Base-by-base conservation (phyloP, 2,113 vertebrate species). In the Lepus timidus region DNA sequence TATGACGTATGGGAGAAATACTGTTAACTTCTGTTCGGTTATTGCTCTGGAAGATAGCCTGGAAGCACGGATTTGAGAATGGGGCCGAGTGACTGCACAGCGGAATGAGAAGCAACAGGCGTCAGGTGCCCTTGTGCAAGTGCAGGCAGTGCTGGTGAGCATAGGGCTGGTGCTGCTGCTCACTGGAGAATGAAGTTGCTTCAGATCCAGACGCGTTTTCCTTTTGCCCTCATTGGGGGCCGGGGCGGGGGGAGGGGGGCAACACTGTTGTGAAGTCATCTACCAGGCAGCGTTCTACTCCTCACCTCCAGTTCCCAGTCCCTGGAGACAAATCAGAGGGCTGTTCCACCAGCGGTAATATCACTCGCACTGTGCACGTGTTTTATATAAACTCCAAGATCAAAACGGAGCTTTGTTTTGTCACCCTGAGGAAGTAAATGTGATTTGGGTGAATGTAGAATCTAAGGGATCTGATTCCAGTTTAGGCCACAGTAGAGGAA, bases 401-500 rank as follows among this genome's bases (percentile, higher is more conserved):
- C 5, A 44, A 74, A 92, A 52, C 80, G 51, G 27, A 20, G 51
- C 36, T 33, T 71, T 95, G 20, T 39, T 49, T n/a, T 13, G 1
- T 68, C 20, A 79, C 39, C 27, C 93, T 67, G 61, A 12, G 39
- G 9, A 90, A 86, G 33, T 64, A 87, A 70, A 83, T 79, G 86
- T 70, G 33, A 61, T 70, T 74, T 79, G 67, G 20, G 52, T 55
- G 22, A 52, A 68, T 89, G 52, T 76, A 65, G 39, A 84, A 87
- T 73, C 76, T 70, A 31, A 85, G 78, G 36, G 22, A 22, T 29
- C 22, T 70, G 58, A 87, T 12, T 94, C n/a, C 39, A 74, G 2
- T 91, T 93, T 81, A 93, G 49, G 33, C 70, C 20, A 88, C 67
- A 91, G 74, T 88, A 20, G 82, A 82, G 75, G 23, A 65, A 83